phyloP scores from a whole-genome alignment of 2,888 invertebrate genomes.

The Tiliacea aurago region DNA sequence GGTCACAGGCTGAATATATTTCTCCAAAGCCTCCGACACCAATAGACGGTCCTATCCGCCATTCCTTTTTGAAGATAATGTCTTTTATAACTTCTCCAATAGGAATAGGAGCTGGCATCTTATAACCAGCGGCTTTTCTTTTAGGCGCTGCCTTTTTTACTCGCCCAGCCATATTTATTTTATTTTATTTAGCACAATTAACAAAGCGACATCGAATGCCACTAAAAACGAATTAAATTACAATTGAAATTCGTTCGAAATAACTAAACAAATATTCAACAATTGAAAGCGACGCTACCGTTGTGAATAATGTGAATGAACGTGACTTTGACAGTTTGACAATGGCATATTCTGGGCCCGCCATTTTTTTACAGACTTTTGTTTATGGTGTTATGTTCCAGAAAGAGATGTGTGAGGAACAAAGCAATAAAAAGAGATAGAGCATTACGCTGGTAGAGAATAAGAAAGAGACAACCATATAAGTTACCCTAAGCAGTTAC shows the following conservation, averaged over 20 bases:
- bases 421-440: not conserved
- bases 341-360: not conserved
- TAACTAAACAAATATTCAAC: slow-evolving; percentile 54
- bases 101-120: slow-evolving; percentile 93
- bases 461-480: not conserved
- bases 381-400: slow-evolving; percentile 23
- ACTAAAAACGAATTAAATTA: slow-evolving; percentile 25
- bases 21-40: slow-evolving; percentile 98
- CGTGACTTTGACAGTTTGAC: slow-evolving; percentile 49
- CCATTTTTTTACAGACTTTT: slow-evolving; percentile 29
- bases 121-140: slow-evolving; percentile 87
- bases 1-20: slow-evolving; percentile 95
- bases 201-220: slow-evolving; percentile 28
- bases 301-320: slow-evolving; percentile 38
- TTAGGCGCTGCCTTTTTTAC: slow-evolving; percentile 82
- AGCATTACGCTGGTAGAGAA: rapidly evolving
- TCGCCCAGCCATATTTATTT: slow-evolving; percentile 78
- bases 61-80: slow-evolving; percentile 93
- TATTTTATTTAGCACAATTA: slow-evolving; percentile 26
- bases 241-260: slow-evolving; percentile 29
- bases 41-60: slow-evolving; percentile 96
- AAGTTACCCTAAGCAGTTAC: no score
- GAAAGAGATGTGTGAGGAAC: rapidly evolving
- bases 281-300: slow-evolving; percentile 58
- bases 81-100: slow-evolving; percentile 95